phyloP scores from a whole-genome alignment of 1,140 invertebrate genomes.

The Popillia japonica region DNA sequence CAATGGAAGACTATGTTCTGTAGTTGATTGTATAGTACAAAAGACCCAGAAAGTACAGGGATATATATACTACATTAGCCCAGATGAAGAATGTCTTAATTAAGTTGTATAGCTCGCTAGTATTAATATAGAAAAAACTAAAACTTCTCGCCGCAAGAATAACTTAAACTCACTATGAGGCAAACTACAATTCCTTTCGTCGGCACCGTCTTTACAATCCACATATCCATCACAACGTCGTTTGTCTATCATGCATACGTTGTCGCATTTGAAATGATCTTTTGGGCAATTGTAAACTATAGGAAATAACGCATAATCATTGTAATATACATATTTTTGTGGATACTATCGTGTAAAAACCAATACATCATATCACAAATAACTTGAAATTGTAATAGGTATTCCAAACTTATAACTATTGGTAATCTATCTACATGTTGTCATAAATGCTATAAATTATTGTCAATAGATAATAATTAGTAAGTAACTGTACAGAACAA shows the following conservation, averaged over 20 bases:
- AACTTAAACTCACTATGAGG: background rate
- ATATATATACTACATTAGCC: background rate
- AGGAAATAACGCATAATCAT: background rate
- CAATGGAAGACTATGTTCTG: background rate
- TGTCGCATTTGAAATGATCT: slow-evolving; percentile 10
- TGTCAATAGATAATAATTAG: too few species aligned
- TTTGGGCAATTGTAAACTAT: background rate
- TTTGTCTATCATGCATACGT: slow-evolving; percentile 43
- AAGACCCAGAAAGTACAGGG: background rate
- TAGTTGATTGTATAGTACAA: background rate
- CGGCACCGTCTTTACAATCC: slow-evolving; percentile 77
- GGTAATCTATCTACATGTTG: too few species aligned
- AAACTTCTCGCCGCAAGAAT: background rate
- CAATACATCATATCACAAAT: too few species aligned
- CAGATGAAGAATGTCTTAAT: background rate
- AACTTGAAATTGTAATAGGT: too few species aligned
- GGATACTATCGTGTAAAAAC: too few species aligned
- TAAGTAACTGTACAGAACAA: too few species aligned
- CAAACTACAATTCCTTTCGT: slow-evolving; percentile 70
- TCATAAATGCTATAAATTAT: too few species aligned
- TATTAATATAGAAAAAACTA: background rate
- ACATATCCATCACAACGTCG: slow-evolving; percentile 77
- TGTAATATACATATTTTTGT: slow-evolving; percentile 45
- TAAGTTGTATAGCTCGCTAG: background rate
- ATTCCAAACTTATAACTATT: too few species aligned